A percentile compares a stretch with the other conserved stretches of the same genome.
Evolutionary conservation across 1,140 invertebrate genomes (phyloP).

Genomic region (Ericerus pela): DNA sequence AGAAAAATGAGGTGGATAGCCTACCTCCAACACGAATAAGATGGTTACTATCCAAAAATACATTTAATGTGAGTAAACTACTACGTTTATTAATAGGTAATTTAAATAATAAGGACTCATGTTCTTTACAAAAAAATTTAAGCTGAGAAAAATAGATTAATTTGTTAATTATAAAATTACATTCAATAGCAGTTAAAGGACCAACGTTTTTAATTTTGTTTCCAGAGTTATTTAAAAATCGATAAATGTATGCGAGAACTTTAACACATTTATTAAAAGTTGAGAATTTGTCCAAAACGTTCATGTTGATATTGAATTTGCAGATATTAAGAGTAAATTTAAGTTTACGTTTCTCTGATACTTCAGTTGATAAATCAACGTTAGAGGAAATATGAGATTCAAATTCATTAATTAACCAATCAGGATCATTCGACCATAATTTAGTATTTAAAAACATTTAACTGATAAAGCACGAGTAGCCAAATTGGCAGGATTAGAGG

Average conservation of each 20-base stretch:
- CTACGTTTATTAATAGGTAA: not conserved
- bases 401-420: not conserved
- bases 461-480: conserved; percentile 14
- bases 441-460: not conserved
- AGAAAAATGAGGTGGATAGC: conserved; percentile 2
- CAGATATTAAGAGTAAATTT: too few relatives aligned
- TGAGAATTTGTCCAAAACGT: too few relatives aligned
- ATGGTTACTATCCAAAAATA: conserved; percentile 17
- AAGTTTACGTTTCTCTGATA: too few relatives aligned
- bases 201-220: too few relatives aligned
- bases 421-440: conserved; percentile 11
- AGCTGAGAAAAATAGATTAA: not conserved
- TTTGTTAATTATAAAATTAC: not conserved
- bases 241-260: too few relatives aligned
- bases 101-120: not conserved
- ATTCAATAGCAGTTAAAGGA: too few relatives aligned
- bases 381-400: too few relatives aligned
- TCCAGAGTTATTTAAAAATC: too few relatives aligned
- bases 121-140: conserved; percentile 3
- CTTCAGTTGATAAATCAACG: too few relatives aligned
- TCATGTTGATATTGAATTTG: too few relatives aligned
- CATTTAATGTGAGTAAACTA: conserved; percentile 12
- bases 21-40: conserved; percentile 17
- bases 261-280: not conserved
- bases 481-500: conserved; percentile 19